Percentiles rank a stretch among this genome's conserved stretches.
phyloP scores from a whole-genome alignment of 2,797 vertebrate genomes.

The Steatocranus sp. region DNA sequence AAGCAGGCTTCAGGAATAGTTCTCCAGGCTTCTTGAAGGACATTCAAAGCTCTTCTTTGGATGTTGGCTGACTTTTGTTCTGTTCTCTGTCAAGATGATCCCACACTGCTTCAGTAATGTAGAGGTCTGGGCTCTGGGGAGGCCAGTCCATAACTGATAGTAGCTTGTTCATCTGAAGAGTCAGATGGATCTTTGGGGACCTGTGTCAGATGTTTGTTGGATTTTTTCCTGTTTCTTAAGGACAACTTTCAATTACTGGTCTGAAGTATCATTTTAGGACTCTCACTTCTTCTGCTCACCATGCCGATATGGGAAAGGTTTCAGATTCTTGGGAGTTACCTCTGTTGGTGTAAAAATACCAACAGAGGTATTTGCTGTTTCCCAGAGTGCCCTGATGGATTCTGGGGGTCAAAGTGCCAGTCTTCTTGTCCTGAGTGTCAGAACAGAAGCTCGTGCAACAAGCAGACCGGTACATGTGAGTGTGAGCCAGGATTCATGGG shows the following conservation, averaged over 20 bases:
- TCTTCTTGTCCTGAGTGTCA: slow-evolving; percentile 62
- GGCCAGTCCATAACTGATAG: background rate
- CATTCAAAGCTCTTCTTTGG: background rate
- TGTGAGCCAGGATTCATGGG: slow-evolving; percentile 72
- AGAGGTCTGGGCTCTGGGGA: background rate
- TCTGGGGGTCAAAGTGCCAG: slow-evolving; percentile 72
- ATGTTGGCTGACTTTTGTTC: background rate
- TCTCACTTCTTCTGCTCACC: background rate
- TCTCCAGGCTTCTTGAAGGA: background rate
- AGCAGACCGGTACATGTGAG: slow-evolving; percentile 65
- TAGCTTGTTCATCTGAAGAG: background rate
- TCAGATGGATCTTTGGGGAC: background rate
- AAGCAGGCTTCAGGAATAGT: background rate
- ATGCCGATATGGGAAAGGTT: background rate
- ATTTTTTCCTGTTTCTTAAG: background rate
- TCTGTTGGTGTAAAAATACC: background rate
- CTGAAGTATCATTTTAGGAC: background rate
- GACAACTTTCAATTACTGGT: background rate
- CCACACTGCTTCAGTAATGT: background rate
- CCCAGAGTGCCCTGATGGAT: slow-evolving; percentile 68
- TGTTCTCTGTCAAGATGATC: background rate
- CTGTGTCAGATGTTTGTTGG: background rate
- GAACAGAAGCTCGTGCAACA: slow-evolving; percentile 68
- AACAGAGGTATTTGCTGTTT: slow-evolving; percentile 5
- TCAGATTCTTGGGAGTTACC: background rate